Evolutionary conservation across 2,113 vertebrate species (phyloP).

Genomic region (Naja naja): DNA sequence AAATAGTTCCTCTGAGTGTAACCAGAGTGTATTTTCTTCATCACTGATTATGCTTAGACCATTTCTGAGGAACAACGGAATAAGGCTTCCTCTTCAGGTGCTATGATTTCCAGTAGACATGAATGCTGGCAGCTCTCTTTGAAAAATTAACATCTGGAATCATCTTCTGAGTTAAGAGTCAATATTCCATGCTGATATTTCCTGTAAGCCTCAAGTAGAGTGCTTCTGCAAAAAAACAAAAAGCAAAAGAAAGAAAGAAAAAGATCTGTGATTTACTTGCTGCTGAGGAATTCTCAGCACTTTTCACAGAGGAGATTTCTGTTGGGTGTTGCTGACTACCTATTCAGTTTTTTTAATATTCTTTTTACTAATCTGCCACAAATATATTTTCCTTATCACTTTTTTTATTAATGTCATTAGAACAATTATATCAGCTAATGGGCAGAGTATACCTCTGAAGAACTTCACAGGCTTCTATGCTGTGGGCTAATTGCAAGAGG

Average conservation of each 20-base stretch:
- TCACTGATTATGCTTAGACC: background rate
- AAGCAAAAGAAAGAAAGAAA: too few species aligned
- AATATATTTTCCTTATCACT: background rate
- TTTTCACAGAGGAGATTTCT: background rate
- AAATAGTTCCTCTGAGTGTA: background rate
- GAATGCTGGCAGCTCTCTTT: background rate
- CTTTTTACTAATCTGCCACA: background rate
- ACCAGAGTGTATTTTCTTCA: background rate
- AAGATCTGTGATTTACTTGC: background rate
- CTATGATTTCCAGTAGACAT: background rate
- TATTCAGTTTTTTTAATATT: background rate
- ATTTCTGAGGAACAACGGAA: background rate
- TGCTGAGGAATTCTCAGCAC: background rate
- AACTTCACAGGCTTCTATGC: background rate
- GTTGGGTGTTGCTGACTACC: background rate
- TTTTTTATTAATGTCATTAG: conserved; percentile 13
- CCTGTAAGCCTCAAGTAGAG: background rate
- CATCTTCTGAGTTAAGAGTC: background rate
- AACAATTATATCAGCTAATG: background rate
- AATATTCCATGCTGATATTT: conserved; percentile 4
- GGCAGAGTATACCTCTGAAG: background rate
- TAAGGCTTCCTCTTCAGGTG: background rate
- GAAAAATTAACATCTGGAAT: background rate
- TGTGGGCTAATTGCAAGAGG: background rate
- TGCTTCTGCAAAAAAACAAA: background rate